A percentile compares a stretch with the other conserved stretches of the same genome.
phyloP scores from a whole-genome alignment of 2,888 invertebrate species.

The Cybosia mesomella region DNA sequence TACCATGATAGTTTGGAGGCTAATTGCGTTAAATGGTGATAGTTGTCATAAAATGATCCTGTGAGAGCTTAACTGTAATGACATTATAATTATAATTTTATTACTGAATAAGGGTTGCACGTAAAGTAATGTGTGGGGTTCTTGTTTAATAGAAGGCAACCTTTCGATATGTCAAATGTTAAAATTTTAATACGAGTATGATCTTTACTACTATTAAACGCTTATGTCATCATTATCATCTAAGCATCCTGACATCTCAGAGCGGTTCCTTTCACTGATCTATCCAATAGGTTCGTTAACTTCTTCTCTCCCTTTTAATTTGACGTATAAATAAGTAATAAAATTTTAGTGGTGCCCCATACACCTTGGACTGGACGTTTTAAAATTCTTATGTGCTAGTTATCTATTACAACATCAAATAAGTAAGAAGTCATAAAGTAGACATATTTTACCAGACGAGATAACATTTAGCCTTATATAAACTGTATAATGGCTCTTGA shows the following conservation, averaged over 20 bases:
- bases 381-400: too few relatives aligned
- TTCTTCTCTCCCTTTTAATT: too few relatives aligned
- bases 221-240: too few relatives aligned
- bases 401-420: background rate
- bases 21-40: conserved; percentile 9
- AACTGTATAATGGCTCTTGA: background rate
- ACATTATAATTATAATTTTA: background rate
- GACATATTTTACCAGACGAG: background rate
- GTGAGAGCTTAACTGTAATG: background rate
- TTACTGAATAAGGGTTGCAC: background rate
- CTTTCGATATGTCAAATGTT: too few relatives aligned
- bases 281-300: too few relatives aligned
- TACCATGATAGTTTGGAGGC: background rate
- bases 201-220: too few relatives aligned
- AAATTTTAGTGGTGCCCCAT: too few relatives aligned
- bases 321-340: too few relatives aligned
- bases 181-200: too few relatives aligned
- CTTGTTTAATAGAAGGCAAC: background rate
- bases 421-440: background rate
- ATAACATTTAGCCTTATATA: background rate
- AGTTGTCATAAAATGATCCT: conserved; percentile 3
- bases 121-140: background rate
- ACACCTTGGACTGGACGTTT: too few relatives aligned
- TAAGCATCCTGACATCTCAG: too few relatives aligned
- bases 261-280: too few relatives aligned